Conservation (phyloP, 2,113 vertebrate species). For the Amphilophus citrinellus region DNA sequence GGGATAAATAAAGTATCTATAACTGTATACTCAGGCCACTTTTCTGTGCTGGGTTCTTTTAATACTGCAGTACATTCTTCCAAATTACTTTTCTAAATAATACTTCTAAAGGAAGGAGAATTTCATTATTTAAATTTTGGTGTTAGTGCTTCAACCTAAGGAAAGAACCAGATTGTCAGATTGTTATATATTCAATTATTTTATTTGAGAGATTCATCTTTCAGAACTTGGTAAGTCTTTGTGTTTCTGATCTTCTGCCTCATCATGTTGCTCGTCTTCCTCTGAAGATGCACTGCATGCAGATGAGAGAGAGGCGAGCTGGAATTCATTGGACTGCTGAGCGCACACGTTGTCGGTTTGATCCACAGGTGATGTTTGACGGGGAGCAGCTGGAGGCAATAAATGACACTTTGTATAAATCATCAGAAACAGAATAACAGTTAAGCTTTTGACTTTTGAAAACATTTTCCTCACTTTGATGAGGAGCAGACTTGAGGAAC, state of each 20-base stretch:
- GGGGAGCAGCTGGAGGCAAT: background rate
- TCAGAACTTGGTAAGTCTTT: background rate
- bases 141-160: background rate
- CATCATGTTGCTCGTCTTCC: background rate
- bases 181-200: background rate
- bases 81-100: background rate
- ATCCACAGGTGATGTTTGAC: background rate
- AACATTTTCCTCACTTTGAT: background rate
- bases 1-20: too few relatives aligned
- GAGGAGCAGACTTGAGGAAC: background rate
- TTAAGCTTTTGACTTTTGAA: background rate
- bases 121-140: background rate
- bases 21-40: background rate
- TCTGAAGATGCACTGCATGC: background rate
- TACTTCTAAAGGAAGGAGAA: background rate
- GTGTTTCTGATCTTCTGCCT: background rate
- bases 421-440: background rate
- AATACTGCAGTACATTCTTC: background rate
- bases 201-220: background rate
- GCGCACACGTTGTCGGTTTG: fast-evolving
- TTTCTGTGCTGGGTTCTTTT: background rate
- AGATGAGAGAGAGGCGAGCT: background rate
- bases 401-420: background rate
- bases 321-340: background rate
- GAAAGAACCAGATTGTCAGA: background rate